Base-by-base conservation (phyloP, 2,113 vertebrate genomes). In the Chascanopsetta lugubris region DNA sequence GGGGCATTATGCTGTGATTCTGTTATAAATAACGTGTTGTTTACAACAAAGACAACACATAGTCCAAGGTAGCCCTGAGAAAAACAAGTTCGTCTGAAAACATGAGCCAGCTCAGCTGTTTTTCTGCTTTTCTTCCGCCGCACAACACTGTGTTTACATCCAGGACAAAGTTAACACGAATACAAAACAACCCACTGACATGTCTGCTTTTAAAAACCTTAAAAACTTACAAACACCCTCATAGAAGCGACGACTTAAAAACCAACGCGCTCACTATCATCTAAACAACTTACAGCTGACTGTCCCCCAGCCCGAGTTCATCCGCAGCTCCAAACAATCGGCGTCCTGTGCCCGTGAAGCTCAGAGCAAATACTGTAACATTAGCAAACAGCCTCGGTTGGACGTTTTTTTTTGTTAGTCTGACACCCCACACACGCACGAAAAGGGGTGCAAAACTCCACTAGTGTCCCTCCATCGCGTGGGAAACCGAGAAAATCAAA, bases 321-420 rank as follows among this genome's bases (percentile, higher is more conserved):
- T 65, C 68, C 42, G 54, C 69, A 71, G 72, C 69, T 63, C 53
- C 79, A 84, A 87, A 89, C 82, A 85, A 85, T 85, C n/a, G 56
- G 21, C 56, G 74, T 83, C 72, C 80, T 76, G 15, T 77, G 73
- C 65, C 59, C 21, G 42, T 18, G 56, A 22, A 54, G 82, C 78
- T 83, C 68, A 78, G 47, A 79, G 80, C 82, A 81, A 85, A 84
- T 62, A 83, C 69, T 47, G 50, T 65, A 72, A 64, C 68, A 63
- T 83, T 88, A 89, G 84, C 88, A 57, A 68, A 83, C 59, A 85
- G 65, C 72, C 55, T 57, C 69, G 61, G 38, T 34, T 69, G 38
- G 57, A 80, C 55, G 68, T 10, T 13, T 38, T 64, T 38, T 64
- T 76, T 72, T 58, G 66, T 83, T 55, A 61, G 60, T 59, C 50